Percentiles rank a stretch among this genome's conserved stretches.
Conservation (phyloP, 2,797 vertebrate genomes). For the Eospalax fontanierii region DNA sequence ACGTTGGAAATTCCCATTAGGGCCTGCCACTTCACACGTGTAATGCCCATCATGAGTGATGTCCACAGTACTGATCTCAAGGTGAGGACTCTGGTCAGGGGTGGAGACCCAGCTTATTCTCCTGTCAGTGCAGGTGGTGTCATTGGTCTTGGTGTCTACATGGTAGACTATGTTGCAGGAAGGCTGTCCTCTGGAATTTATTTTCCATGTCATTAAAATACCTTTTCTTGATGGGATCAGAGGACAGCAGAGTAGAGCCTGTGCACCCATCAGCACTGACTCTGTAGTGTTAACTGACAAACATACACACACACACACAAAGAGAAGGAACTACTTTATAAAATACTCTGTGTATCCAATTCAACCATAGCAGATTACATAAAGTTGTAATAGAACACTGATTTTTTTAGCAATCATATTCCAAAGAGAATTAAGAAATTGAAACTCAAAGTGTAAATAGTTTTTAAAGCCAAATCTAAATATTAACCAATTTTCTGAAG, state of each 20-base stretch:
- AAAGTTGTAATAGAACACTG: neutral
- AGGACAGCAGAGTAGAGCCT: slow-evolving; percentile 30
- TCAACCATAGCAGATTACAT: neutral
- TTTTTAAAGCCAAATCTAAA: neutral
- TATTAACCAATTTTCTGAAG: neutral
- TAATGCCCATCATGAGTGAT: slow-evolving; percentile 83
- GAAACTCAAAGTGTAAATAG: neutral
- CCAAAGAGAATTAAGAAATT: neutral
- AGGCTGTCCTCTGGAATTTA: neutral
- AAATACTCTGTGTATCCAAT: neutral
- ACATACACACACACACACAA: neutral
- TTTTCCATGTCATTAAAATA: slow-evolving; percentile 54
- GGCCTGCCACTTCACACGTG: neutral
- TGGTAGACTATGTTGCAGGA: slow-evolving; percentile 34
- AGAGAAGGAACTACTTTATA: neutral
- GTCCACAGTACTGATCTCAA: slow-evolving; percentile 75
- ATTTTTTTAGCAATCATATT: neutral
- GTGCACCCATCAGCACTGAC: accelerated
- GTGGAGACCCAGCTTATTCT: slow-evolving; percentile 78
- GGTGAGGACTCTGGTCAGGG: neutral
- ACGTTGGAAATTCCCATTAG: neutral
- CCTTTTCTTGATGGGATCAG: accelerated
- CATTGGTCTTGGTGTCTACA: accelerated
- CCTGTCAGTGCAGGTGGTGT: slow-evolving; percentile 71
- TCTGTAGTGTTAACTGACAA: neutral